phyloP scores from a whole-genome alignment of 2,797 vertebrate genomes.

The Chromobotia macracanthus region DNA sequence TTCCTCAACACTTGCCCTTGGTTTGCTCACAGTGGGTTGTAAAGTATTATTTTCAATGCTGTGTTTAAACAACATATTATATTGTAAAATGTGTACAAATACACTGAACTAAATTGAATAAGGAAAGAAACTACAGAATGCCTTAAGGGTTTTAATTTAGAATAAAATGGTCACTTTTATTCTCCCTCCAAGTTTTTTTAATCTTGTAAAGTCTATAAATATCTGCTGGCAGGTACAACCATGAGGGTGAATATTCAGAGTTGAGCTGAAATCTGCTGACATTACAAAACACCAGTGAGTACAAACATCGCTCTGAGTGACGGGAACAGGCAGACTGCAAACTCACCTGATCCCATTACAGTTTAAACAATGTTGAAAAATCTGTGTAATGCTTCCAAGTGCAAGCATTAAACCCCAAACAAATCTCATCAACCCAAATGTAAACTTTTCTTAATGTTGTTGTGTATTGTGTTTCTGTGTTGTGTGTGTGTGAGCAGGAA shows the following conservation, averaged over 20 bases:
- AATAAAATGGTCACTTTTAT: constrained; percentile 4
- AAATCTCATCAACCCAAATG: not conserved
- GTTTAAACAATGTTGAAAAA: not conserved
- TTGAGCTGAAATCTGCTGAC: constrained; percentile 55
- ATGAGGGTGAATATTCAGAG: constrained; percentile 52
- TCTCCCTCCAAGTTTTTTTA: constrained; percentile 14
- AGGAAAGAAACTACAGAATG: too few relatives aligned
- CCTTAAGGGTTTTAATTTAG: not conserved
- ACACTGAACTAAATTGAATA: not conserved
- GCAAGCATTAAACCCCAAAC: not conserved
- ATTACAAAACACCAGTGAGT: constrained; percentile 47
- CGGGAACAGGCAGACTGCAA: not conserved
- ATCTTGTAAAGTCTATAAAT: constrained; percentile 48
- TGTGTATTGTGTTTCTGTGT: not conserved
- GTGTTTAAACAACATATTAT: not conserved
- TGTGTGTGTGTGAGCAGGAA: not conserved
- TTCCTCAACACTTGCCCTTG: not conserved
- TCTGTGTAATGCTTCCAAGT: not conserved
- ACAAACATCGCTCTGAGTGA: constrained; percentile 26
- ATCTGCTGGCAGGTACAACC: constrained; percentile 42
- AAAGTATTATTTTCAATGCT: not conserved
- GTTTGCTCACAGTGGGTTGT: not conserved
- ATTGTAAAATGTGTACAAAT: not conserved
- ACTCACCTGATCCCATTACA: not conserved
- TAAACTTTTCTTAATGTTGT: not conserved